phyloP scores from a whole-genome alignment of 2,888 invertebrate genomes.

The Uropetala carovei region DNA sequence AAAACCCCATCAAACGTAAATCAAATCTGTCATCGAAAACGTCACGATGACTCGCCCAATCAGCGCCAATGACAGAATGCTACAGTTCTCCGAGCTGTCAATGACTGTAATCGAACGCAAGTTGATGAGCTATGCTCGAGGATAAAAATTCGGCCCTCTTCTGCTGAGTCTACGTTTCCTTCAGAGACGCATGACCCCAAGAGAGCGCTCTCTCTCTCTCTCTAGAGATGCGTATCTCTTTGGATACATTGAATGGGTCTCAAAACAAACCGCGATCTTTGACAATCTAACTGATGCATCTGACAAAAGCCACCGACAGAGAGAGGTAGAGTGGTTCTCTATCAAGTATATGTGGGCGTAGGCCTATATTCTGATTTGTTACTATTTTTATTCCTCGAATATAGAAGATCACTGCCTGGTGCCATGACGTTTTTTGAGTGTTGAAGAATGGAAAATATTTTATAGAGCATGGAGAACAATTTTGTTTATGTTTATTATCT shows the following conservation, averaged over 20 bases:
- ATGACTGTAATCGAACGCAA: not conserved
- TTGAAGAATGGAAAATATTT: no score
- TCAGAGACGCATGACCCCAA: not conserved
- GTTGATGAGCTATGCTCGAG: not conserved
- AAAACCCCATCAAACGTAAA: not conserved
- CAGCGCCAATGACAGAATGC: not conserved
- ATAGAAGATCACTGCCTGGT: no score
- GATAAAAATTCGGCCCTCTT: not conserved
- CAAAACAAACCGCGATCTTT: conserved; percentile 8
- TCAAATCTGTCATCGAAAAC: not conserved
- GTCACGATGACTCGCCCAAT: not conserved
- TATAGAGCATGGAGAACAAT: no score
- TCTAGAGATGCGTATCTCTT: not conserved
- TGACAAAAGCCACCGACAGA: not conserved
- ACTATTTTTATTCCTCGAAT: no score
- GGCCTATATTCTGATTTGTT: no score
- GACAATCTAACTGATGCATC: not conserved
- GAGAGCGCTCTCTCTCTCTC: not conserved
- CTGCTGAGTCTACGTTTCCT: not conserved
- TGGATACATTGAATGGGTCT: not conserved
- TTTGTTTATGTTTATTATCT: no score
- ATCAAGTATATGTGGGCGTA: not conserved
- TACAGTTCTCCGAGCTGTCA: not conserved
- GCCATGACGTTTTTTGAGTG: no score
- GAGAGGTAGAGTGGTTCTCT: not conserved